Evolutionary conservation across 2,888 invertebrate genomes (phyloP).

Genomic region (Cheilosia grossa): DNA sequence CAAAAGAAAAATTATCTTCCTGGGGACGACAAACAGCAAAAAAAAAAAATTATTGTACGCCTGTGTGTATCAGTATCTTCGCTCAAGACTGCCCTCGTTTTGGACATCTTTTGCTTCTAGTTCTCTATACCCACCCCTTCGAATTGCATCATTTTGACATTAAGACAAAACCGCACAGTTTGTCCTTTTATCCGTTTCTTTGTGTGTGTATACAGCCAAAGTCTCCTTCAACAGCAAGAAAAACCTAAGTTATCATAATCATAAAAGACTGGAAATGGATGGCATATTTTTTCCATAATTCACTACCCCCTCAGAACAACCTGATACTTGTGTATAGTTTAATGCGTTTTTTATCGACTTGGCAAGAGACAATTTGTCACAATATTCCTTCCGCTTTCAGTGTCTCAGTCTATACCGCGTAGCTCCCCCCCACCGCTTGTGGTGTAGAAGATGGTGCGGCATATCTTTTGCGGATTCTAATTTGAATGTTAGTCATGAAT

Average conservation of each 20-base stretch:
- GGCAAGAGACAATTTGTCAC: conserved; percentile 74
- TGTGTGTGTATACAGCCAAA: background rate
- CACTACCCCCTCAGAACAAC: conserved; percentile 51
- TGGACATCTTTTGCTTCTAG: conserved; percentile 41
- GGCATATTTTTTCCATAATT: conserved; percentile 74
- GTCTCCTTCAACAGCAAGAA: background rate
- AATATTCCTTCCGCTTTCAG: conserved; percentile 34
- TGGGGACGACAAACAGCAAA: conserved; percentile 12
- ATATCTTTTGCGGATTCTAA: conserved; percentile 39
- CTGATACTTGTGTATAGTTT: conserved; percentile 69
- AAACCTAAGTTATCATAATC: conserved; percentile 66
- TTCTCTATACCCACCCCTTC: conserved; percentile 1
- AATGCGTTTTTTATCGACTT: conserved; percentile 75
- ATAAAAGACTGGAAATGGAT: conserved; percentile 45
- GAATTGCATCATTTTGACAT: conserved; percentile 72
- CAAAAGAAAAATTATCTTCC: conserved; percentile 42
- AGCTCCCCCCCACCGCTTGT: background rate
- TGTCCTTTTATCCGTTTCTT: conserved; percentile 53
- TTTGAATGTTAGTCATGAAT: conserved; percentile 74
- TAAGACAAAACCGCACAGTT: conserved; percentile 70
- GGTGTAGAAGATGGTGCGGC: conserved; percentile 12
- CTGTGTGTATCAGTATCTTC: conserved; percentile 29
- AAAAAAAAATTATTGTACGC: conserved; percentile 14
- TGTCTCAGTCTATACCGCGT: background rate
- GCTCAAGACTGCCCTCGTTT: conserved; percentile 67